These are phyloP conservation scores for Diarsia rubi DNA, from an alignment of 2,888 invertebrate species.

Conservation along the genomic window DNA sequence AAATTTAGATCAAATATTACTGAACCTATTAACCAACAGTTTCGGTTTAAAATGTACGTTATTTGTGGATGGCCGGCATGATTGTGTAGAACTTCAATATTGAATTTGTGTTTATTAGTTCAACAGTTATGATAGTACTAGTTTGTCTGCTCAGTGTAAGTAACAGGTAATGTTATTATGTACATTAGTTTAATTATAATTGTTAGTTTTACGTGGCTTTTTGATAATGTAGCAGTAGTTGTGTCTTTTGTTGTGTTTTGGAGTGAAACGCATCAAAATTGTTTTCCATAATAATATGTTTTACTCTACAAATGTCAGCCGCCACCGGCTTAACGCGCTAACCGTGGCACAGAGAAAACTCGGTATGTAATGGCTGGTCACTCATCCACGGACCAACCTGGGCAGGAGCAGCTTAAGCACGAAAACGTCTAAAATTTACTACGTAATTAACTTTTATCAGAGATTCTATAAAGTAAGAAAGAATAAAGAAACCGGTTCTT, in stretches of 20 bases:
- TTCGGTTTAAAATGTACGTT: conserved; percentile 46
- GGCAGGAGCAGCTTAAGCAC: too few species aligned
- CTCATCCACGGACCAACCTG: too few species aligned
- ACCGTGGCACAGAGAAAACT: too few species aligned
- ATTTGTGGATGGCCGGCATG: conserved; percentile 10
- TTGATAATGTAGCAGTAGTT: not conserved
- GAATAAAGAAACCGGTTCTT: too few species aligned
- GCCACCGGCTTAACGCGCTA: too few species aligned
- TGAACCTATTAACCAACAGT: conserved; percentile 62
- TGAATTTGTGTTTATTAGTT: conserved; percentile 31
- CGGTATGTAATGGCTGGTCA: too few species aligned
- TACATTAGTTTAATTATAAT: conserved; percentile 5
- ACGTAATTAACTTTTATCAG: too few species aligned
- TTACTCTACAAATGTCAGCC: too few species aligned
- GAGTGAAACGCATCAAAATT: not conserved
- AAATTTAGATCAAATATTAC: conserved; percentile 66
- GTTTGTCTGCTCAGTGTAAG: not conserved
- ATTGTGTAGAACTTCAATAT: conserved; percentile 39
- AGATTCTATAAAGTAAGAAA: too few species aligned
- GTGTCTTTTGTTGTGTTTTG: not conserved
- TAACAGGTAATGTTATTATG: conserved; percentile 9
- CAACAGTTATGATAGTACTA: conserved; percentile 16
- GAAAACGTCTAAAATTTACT: too few species aligned
- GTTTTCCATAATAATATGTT: rapidly evolving
- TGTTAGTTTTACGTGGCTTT: not conserved